Conservation (phyloP, 1,140 invertebrate species). For the Drosophila ananassae region DNA sequence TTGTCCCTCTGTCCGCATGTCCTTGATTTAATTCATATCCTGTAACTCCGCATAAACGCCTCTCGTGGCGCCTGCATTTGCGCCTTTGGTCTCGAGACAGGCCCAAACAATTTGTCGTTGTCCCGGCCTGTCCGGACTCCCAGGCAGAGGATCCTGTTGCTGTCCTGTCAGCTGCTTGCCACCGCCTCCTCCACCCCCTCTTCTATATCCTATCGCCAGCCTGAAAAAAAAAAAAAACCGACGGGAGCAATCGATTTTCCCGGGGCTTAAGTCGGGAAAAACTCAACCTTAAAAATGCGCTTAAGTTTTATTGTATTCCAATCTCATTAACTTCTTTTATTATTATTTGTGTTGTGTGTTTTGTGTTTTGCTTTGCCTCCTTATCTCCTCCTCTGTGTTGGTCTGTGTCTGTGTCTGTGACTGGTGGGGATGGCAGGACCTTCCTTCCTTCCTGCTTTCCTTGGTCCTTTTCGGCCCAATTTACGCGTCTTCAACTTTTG, state of each 20-base stretch:
- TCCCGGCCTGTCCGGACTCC: conserved; percentile 13
- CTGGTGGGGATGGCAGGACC: too few species aligned
- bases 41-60: conserved; percentile 15
- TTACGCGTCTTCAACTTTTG: conserved; percentile 38
- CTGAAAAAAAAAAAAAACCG: not conserved
- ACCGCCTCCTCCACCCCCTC: not conserved
- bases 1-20: not conserved
- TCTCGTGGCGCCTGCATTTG: conserved; percentile 8
- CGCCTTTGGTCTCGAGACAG: conserved; percentile 15
- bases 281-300: conserved; percentile 71
- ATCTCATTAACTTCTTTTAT: conserved; percentile 81
- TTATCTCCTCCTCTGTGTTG: not conserved
- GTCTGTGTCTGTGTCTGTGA: not conserved
- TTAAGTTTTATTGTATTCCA: conserved; percentile 80
- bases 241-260: conserved; percentile 64
- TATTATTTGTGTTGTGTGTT: conserved; percentile 69
- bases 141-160: conserved; percentile 24
- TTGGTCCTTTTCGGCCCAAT: conserved; percentile 36
- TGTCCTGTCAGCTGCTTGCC: conserved; percentile 37
- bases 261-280: conserved; percentile 59
- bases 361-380: conserved; percentile 17
- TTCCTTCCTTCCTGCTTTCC: not conserved
- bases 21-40: not conserved
- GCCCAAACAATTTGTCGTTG: conserved; percentile 41
- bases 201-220: not conserved